Evolutionary conservation across 1,140 invertebrate genomes (phyloP).

Genomic region (Drosophila baimaii): DNA sequence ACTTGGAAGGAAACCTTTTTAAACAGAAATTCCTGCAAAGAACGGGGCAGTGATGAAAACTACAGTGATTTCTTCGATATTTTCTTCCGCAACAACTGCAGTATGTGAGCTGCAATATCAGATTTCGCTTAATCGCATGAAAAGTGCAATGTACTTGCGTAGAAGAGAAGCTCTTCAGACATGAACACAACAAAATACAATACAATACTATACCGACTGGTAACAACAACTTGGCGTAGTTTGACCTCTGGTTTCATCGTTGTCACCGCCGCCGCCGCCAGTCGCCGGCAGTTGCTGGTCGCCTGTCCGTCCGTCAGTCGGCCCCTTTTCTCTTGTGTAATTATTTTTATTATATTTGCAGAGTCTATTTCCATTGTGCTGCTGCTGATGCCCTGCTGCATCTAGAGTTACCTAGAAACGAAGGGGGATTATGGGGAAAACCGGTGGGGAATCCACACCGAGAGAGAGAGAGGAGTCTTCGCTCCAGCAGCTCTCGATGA

Average conservation of each 20-base stretch:
- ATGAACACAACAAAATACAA: constrained; percentile 27
- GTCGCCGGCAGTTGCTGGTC: not conserved
- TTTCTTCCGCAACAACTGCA: constrained; percentile 23
- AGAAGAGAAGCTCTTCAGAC: constrained; percentile 35
- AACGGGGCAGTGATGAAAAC: not conserved
- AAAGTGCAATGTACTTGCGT: constrained; percentile 70
- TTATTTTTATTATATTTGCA: constrained; percentile 77
- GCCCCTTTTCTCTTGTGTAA: constrained; percentile 70
- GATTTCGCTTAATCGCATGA: constrained; percentile 77
- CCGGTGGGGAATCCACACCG: constrained; percentile 34
- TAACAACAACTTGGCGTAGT: constrained; percentile 53
- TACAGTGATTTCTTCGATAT: constrained; percentile 15
- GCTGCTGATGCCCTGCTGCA: constrained; percentile 38
- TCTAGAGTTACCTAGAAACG: constrained; percentile 59
- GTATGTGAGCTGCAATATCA: constrained; percentile 45
- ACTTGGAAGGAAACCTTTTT: not conserved
- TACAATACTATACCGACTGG: constrained; percentile 27
- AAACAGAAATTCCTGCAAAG: not conserved
- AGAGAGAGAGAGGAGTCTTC: constrained; percentile 17
- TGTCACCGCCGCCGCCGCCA: constrained; percentile 28
- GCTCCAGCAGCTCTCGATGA: constrained; percentile 29
- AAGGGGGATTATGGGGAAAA: not conserved
- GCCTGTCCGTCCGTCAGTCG: constrained; percentile 38
- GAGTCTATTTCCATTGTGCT: constrained; percentile 53
- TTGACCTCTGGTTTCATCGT: constrained; percentile 70